Evolutionary conservation across 2,888 invertebrate genomes (phyloP), one percentile per base, ranked within the genome.

Genomic region (Rugalucina vietnamica): DNA sequence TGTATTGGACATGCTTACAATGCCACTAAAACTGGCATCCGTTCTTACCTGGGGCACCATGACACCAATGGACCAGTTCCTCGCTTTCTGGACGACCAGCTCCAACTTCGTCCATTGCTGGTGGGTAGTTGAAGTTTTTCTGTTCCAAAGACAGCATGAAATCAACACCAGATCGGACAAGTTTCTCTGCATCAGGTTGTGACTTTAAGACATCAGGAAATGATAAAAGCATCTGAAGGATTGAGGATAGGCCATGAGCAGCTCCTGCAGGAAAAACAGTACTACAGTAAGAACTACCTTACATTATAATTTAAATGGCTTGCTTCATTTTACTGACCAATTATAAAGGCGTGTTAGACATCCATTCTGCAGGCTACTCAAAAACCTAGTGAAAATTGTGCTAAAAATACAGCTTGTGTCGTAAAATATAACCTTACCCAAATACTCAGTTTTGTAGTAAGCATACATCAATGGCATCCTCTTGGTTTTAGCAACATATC

Each of bases 11-110:
- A n/a, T n/a, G n/a, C n/a, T n/a, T n/a, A n/a, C n/a, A n/a, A n/a
- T n/a, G n/a, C n/a, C n/a, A n/a, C n/a, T n/a, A n/a, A n/a, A n/a
- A n/a, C n/a, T n/a, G n/a, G n/a, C n/a, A n/a, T n/a, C n/a, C n/a
- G n/a, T 49, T 49, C 79, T 81, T 91, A 95, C 96, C 98, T 12
- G 97, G 97, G 14, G 97, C 97, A 0, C 98, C 98, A 93, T 98
- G 98, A 94, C 98, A 98, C 98, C 98, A 98, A 93, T 98, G 98
- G 0, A 98, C 96, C 18, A 98, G 95, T 84, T 97, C 97, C 82
- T 97, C 97, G 18, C 95, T 94, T 27, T 94, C 94, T 2, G 93
- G 89, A n/a, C 91, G 75, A 65, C 81, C 70, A 37, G 80, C 72
- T 14, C 82, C 91, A 75, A 97, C 95, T 93, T 98, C 97, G 90